Evolutionary conservation across 2,888 invertebrate genomes (phyloP).

Genomic region (Euspilapteryx auroguttella): DNA sequence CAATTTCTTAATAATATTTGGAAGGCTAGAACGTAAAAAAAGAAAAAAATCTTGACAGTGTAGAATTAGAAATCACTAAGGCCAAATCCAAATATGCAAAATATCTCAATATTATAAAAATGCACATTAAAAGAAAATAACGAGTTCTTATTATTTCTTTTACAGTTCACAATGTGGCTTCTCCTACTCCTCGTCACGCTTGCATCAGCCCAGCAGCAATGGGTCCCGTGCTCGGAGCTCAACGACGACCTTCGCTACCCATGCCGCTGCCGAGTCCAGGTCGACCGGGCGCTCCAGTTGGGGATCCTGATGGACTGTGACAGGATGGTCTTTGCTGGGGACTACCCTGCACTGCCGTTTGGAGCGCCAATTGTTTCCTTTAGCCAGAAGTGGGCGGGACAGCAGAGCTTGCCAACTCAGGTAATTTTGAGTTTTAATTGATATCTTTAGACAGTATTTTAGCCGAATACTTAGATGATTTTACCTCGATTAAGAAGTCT

Average conservation of each 20-base stretch:
- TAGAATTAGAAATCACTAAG: no score
- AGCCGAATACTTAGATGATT: no score
- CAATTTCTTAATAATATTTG: no score
- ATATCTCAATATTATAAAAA: no score
- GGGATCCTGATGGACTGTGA: conserved; percentile 80
- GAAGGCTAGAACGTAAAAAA: no score
- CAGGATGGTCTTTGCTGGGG: conserved; percentile 76
- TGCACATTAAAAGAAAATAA: no score
- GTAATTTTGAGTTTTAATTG: conserved; percentile 38
- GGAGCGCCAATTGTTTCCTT: conserved; percentile 80
- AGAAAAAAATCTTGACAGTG: no score
- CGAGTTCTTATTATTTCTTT: no score
- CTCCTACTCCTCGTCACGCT: conserved; percentile 25
- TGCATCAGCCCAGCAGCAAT: conserved; percentile 36
- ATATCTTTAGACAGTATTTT: no score
- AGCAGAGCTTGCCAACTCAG: conserved; percentile 79
- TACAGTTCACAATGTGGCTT: conserved; percentile 24
- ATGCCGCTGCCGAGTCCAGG: conserved; percentile 61
- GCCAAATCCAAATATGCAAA: no score
- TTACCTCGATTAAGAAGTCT: no score
- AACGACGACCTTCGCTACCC: conserved; percentile 76
- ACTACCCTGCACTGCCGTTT: conserved; percentile 75
- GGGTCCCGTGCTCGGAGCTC: conserved; percentile 77
- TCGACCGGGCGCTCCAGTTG: conserved; percentile 46
- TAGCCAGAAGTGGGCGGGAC: conserved; percentile 78